Percentiles rank a stretch among this genome's conserved stretches.
Conservation (phyloP, 2,888 invertebrate genomes). For the Lithophane leautieri region DNA sequence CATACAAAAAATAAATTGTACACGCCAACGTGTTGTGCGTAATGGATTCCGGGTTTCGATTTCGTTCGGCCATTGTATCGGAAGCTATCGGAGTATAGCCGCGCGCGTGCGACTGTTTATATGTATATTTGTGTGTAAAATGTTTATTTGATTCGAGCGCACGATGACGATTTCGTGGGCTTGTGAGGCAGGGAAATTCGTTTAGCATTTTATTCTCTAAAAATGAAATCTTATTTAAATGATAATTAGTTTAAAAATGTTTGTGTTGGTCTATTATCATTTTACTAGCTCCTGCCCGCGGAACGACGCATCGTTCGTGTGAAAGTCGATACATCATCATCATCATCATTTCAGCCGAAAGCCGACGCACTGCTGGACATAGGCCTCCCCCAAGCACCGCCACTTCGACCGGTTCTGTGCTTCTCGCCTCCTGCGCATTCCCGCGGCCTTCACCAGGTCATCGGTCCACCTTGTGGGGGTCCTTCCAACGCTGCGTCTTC, state of each 20-base stretch:
- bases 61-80: constrained; percentile 76
- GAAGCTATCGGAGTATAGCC: constrained; percentile 59
- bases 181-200: constrained; percentile 25
- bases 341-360: no score
- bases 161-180: constrained; percentile 31
- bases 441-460: no score
- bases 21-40: constrained; percentile 81
- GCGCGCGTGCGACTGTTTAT: constrained; percentile 59
- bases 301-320: no score
- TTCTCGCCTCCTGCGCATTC: no score
- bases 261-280: not conserved
- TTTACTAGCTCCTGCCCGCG: not conserved
- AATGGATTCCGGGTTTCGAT: constrained; percentile 86
- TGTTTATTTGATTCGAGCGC: constrained; percentile 66
- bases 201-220: constrained; percentile 27
- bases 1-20: constrained; percentile 88
- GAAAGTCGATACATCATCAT: no score
- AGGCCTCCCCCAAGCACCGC: no score
- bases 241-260: not conserved
- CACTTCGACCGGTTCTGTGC: no score
- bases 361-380: no score
- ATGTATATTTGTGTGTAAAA: constrained; percentile 73
- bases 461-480: no score
- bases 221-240: constrained; percentile 15
- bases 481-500: no score